Evolutionary conservation across 2,888 invertebrate species (phyloP), one percentile per base, ranked within the genome.

Genomic region (Caprella mutica): DNA sequence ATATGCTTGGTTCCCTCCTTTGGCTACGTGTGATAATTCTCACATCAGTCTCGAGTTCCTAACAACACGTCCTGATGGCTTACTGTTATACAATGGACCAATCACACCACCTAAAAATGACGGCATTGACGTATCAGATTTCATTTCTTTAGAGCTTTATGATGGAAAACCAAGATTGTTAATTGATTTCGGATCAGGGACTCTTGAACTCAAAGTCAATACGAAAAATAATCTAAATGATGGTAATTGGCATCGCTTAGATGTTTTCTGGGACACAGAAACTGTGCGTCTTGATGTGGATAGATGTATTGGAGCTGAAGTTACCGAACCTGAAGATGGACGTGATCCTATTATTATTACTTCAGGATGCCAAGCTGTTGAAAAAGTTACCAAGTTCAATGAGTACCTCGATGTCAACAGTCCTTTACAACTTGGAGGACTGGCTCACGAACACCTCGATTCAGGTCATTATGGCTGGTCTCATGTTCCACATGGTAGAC

Each of bases 11-110:
- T 97, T 93, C 76, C 89, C 93, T 1, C 85, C 97, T 0, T 77
- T 98, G 56, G 91, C 92, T 73, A 91, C 93, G 86, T 97, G 98
- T 74, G 91, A 93, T n/a, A n/a, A n/a, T n/a, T n/a, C n/a, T n/a
- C n/a, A n/a, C n/a, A n/a, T n/a, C n/a, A n/a, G n/a, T n/a, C 82
- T 98, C 65, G 94, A 97, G 75, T 96, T 98, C 70, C 86, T 93
- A 66, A 96, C 97, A 1, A 80, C 86, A 68, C 86, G 86, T 72
- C 81, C 86, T 0, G 90, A 94, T 72, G 96, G 94, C 2, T 77
- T 96, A 30, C 77, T 98, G 55, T 75, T 97, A 39, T 98, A 97
- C 75, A 96, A 97, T 71, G 97, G 97, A 12, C 97, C 97, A 0
- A 91, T 93, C 68, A 90, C 90, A n/a, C 88, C 91, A 19, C 92